These are phyloP conservation scores for Podargus strigoides DNA, from an alignment of 2,797 vertebrate genomes.

Conservation along the genomic window DNA sequence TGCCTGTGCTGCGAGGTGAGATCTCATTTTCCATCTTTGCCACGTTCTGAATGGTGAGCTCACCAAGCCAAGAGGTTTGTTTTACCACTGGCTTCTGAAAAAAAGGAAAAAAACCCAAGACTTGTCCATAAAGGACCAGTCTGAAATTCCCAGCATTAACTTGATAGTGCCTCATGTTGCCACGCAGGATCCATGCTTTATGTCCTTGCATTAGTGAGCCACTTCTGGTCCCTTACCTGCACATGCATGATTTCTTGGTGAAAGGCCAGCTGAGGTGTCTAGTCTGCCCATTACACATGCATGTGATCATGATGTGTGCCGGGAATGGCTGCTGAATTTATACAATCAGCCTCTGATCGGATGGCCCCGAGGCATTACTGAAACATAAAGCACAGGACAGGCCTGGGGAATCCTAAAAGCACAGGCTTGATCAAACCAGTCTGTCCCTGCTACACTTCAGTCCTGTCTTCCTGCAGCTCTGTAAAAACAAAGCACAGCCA, in stretches of 20 bases:
- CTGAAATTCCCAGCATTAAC: not conserved
- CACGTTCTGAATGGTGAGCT: not conserved
- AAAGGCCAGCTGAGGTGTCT: not conserved
- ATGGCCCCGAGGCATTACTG: not conserved
- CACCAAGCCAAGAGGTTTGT: not conserved
- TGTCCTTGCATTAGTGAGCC: not conserved
- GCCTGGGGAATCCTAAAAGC: not conserved
- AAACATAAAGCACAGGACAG: not conserved
- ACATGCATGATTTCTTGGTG: not conserved
- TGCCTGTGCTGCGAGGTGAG: not conserved
- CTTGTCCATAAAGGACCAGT: not conserved
- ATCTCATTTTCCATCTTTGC: not conserved
- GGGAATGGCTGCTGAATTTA: not conserved
- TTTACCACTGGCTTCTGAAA: not conserved
- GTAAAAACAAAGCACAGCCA: slow-evolving; percentile 31
- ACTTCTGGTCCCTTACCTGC: not conserved
- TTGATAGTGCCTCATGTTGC: not conserved
- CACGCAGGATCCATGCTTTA: not conserved
- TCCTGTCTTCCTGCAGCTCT: slow-evolving; percentile 29
- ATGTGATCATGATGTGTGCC: rapidly evolving
- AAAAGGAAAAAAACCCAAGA: not conserved
- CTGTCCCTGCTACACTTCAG: not conserved
- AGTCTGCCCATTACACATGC: not conserved
- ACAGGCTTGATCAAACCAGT: slow-evolving; percentile 20
- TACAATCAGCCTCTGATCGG: not conserved